phyloP scores from a whole-genome alignment of 2,797 vertebrate genomes.

The Yasuhikotakia modesta region DNA sequence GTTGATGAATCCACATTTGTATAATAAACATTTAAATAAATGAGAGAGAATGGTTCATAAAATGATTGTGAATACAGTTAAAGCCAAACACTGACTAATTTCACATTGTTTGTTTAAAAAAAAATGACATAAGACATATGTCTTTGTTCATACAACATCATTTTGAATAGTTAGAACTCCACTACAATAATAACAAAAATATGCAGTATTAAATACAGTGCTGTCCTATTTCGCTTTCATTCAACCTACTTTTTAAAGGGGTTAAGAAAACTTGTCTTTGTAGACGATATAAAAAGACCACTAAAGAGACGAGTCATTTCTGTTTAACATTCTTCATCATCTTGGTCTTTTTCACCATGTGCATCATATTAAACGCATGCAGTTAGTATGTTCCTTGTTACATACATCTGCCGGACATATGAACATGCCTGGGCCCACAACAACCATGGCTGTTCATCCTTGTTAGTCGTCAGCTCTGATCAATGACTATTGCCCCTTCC shows the following conservation, averaged over 20 bases:
- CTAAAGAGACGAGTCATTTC: constrained; percentile 14
- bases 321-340: constrained; percentile 38
- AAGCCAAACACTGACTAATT: too few relatives aligned
- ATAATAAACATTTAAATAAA: not conserved
- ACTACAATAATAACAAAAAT: too few relatives aligned
- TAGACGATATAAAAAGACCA: too few relatives aligned
- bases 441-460: constrained; percentile 3
- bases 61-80: too few relatives aligned
- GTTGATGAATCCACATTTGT: not conserved
- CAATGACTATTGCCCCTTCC: not conserved
- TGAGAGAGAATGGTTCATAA: not conserved
- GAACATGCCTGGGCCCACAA: constrained; percentile 44
- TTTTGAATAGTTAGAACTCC: too few relatives aligned
- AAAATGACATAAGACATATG: too few relatives aligned
- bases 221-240: not conserved
- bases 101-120: too few relatives aligned
- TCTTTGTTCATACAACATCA: too few relatives aligned
- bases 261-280: not conserved
- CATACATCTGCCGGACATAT: constrained; percentile 62
- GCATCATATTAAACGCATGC: constrained; percentile 56
- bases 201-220: not conserved
- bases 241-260: not conserved
- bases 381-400: constrained; percentile 47
- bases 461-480: constrained; percentile 17
- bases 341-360: constrained; percentile 43